Conservation (phyloP, 2,888 invertebrate species). For the Catocala sponsa region DNA sequence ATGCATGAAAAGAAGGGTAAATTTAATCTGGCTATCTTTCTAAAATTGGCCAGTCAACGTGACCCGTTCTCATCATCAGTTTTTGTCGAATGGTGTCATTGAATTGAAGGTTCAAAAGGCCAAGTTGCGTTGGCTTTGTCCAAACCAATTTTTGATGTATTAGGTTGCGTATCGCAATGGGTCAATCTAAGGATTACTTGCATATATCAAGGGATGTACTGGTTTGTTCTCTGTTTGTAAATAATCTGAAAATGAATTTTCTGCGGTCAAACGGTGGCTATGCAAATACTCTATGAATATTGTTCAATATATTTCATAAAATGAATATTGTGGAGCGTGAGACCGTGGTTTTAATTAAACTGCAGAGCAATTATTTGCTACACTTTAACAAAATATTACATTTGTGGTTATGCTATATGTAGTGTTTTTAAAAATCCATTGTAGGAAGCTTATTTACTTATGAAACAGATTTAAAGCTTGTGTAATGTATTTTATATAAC, state of each 20-base stretch:
- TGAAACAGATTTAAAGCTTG: too few relatives aligned
- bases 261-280: not conserved
- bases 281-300: conserved; percentile 4
- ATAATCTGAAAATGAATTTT: conserved; percentile 19
- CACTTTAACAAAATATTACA: too few relatives aligned
- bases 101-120: conserved; percentile 43
- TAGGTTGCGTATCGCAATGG: conserved; percentile 60
- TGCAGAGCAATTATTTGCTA: not conserved
- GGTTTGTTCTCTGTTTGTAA: conserved; percentile 28
- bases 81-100: conserved; percentile 38
- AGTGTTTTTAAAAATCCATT: too few relatives aligned
- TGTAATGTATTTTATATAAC: too few relatives aligned
- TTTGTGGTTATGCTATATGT: too few relatives aligned
- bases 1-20: conserved; percentile 40
- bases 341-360: too few relatives aligned
- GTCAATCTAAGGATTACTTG: conserved; percentile 60
- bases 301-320: not conserved
- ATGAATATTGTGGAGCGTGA: not conserved
- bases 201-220: conserved; percentile 56
- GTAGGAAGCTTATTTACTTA: too few relatives aligned
- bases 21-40: conserved; percentile 54
- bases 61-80: conserved; percentile 47
- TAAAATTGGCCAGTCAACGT: conserved; percentile 52
- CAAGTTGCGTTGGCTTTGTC: conserved; percentile 52
- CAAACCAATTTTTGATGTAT: conserved; percentile 61